Evolutionary conservation across 2,888 invertebrate genomes (phyloP), one percentile per base, ranked within the genome.

Genomic region (Rhamphomyia laevipes): DNA sequence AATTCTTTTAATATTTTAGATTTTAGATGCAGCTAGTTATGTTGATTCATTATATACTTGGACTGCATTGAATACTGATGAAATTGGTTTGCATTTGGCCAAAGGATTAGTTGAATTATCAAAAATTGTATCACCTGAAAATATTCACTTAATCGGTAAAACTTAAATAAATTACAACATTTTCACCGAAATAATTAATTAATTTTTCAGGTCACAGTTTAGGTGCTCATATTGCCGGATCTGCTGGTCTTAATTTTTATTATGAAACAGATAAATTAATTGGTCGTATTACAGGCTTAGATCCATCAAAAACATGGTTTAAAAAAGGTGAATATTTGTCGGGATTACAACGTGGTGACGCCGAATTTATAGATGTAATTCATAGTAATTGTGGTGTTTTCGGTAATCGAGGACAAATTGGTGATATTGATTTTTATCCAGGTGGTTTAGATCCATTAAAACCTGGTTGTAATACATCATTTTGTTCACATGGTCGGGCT

Each of bases 301-400:
- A 68, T 59, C 69, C 68, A 3, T 70, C 69, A 4, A 67, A 65
- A 41, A 67, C 66, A 15, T 68, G 67, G 31, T 68, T 68, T 48
- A 67, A 68, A 38, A 55, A 60, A 17, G 58, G 61, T 21, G 57
- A 65, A 12, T 48, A 53, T 1, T 46, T 67, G 2, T 59, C 64
- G 0, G 63, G 66, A 0, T 44, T 68, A 3, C 54, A 55, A 41
- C 57, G 61, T 4, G 63, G 66, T 30, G 68, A 68, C 60, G 68
- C 68, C 3, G 50, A 57, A 12, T 53, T 68, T 33, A 60, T 68
- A 6, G 68, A 69, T 54, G 49, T 68, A 5, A 64, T 68, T 42
- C 67, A 68, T 48, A 63, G 60, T 11, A 67, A 68, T 50, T 52
- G 58, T 5, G 67, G 67, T 5, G 61, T 64, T 18, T 48, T 68